Evolutionary conservation across 2,113 vertebrate genomes (phyloP).

Genomic region (Syngnathus scovelli): DNA sequence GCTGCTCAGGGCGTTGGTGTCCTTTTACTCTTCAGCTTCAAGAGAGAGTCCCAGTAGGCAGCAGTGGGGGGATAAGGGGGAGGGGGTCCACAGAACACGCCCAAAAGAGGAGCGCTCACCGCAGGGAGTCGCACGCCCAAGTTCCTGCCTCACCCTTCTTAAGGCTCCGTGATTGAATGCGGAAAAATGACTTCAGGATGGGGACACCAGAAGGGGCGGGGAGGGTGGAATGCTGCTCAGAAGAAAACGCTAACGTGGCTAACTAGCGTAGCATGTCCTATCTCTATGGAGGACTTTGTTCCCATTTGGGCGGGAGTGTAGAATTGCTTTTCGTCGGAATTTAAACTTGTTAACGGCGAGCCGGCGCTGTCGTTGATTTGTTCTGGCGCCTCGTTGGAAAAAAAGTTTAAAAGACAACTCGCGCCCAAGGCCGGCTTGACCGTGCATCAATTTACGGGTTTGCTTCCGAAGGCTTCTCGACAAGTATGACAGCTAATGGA

Average conservation of each 20-base stretch:
- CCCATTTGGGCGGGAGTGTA: slow-evolving; percentile 57
- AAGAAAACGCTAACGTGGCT: slow-evolving; percentile 58
- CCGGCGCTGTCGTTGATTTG: slow-evolving; percentile 68
- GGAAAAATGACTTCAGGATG: slow-evolving; percentile 45
- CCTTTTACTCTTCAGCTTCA: slow-evolving; percentile 52
- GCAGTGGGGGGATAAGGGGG: neutral
- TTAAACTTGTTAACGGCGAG: slow-evolving; percentile 67
- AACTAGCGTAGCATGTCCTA: slow-evolving; percentile 50
- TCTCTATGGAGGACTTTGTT: slow-evolving; percentile 62
- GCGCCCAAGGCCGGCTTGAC: slow-evolving; percentile 55
- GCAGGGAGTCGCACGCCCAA: slow-evolving; percentile 35
- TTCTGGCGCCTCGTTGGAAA: slow-evolving; percentile 66
- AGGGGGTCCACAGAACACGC: slow-evolving; percentile 37
- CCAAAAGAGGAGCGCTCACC: slow-evolving; percentile 41
- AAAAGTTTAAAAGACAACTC: slow-evolving; percentile 59
- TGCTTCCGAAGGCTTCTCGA: slow-evolving; percentile 46
- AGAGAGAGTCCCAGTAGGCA: slow-evolving; percentile 52
- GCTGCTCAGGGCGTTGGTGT: slow-evolving; percentile 59
- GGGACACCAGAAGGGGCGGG: slow-evolving; percentile 47
- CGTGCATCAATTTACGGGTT: slow-evolving; percentile 71
- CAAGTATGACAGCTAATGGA: slow-evolving; percentile 72
- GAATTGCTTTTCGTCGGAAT: slow-evolving; percentile 70
- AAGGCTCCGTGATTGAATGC: slow-evolving; percentile 28
- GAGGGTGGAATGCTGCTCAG: slow-evolving; percentile 18
- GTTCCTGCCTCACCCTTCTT: slow-evolving; percentile 34